Conservation (phyloP, 2,888 invertebrate genomes). For the Agrochola macilenta region DNA sequence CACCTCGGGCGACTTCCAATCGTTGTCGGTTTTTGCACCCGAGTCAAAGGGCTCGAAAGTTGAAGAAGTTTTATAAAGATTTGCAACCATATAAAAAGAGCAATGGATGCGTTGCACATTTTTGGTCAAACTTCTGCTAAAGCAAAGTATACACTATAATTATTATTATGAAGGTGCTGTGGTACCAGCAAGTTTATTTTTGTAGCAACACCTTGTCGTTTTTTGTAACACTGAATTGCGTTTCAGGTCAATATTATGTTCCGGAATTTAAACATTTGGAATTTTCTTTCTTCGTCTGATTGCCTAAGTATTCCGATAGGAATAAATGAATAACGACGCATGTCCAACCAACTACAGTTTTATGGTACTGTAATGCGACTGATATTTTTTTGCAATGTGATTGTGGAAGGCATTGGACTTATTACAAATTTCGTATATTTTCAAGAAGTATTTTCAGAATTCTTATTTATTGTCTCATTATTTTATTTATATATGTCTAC, state of each 20-base stretch:
- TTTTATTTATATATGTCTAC: conserved; percentile 71
- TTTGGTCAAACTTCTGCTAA: conserved; percentile 2
- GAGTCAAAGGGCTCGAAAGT: no score
- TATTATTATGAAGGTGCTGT: no score
- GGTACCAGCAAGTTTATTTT: not conserved
- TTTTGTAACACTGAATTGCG: conserved; percentile 31
- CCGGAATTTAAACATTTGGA: conserved; percentile 4
- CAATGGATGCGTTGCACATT: not conserved
- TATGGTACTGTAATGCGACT: conserved; percentile 67
- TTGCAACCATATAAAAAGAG: not conserved
- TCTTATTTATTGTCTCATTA: conserved; percentile 73
- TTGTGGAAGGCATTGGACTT: conserved; percentile 81
- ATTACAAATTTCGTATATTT: conserved; percentile 78
- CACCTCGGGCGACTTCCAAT: no score
- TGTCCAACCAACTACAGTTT: conserved; percentile 54
- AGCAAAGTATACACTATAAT: not conserved
- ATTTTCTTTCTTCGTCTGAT: conserved; percentile 50
- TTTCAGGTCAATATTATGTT: conserved; percentile 15
- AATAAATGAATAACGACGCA: conserved; percentile 46
- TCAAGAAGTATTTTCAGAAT: conserved; percentile 79
- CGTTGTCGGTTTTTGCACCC: no score
- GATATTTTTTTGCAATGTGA: conserved; percentile 87
- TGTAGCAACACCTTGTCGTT: conserved; percentile 11
- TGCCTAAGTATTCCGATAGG: conserved; percentile 31
- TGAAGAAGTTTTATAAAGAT: no score